Base-by-base conservation (phyloP, 2,888 invertebrate species). In the Melieria crassipennis region DNA sequence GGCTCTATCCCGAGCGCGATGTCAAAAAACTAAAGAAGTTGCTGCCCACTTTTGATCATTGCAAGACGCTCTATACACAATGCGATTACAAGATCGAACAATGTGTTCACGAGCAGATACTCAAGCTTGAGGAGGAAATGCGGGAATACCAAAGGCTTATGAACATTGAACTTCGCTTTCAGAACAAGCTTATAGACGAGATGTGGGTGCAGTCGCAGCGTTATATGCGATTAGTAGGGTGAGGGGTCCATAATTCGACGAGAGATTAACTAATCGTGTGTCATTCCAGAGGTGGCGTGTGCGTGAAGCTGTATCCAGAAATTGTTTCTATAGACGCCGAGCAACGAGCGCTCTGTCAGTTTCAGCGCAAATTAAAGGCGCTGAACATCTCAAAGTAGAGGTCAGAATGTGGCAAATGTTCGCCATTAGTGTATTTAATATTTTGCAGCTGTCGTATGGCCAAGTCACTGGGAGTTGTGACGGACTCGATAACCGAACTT, bases 221-320 rank as follows among this genome's bases (percentile, higher is more conserved):
- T 7, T 75, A 67, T 75, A 68, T 76, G 57, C 48, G 76, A 11
- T 71, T 78, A 47, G 73, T 68, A 0, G 63, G 72, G 77, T 78
- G 66, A 55, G 56, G 0, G 5, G 2, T 60, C n/a, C 11, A 16
- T 16, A 10, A 42, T 9, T 60, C 13, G 10, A 16, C 58, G 42
- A 16, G 10, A 42, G 42, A 55, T 4, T 46, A 11, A 50, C 43
- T 7, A 52, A 55, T 66, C 50, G 43, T 70, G 52, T 13, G 6
- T 4, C 56, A 16, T 65, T 75, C 43, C 60, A 78, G 76, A 13
- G 69, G 73, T 60, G 76, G 77, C 3, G 73, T 75, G 30, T 80
- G 79, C 64, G 75, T 79, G 0, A 83, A 83, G 55, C 69, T 76
- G 4, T 83, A 82, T 65, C 84, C 83, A 3, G 83, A 83, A 70